Conservation (phyloP, 2,888 invertebrate genomes). For the Ochropacha duplaris region DNA sequence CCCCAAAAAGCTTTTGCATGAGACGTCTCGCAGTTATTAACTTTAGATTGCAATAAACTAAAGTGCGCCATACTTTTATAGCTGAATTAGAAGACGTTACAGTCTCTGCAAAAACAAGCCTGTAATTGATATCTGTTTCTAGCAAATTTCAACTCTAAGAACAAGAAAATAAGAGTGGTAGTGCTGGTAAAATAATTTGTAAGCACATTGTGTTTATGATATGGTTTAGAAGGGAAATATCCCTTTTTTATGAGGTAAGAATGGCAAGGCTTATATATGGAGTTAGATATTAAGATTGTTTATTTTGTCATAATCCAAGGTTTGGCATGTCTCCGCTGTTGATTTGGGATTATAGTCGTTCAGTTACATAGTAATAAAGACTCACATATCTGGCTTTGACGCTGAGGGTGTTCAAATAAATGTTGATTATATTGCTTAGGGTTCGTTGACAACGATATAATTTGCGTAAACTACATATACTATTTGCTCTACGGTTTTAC, state of each 20-base stretch:
- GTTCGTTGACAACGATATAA: background rate
- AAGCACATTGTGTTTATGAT: slow-evolving; percentile 65
- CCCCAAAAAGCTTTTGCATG: slow-evolving; percentile 35
- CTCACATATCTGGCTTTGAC: background rate
- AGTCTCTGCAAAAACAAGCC: slow-evolving; percentile 36
- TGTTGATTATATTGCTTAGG: background rate
- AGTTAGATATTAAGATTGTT: slow-evolving; percentile 70
- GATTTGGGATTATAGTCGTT: slow-evolving; percentile 28
- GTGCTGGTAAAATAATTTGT: slow-evolving; percentile 24
- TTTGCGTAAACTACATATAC: too few relatives aligned
- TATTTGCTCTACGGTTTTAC: too few relatives aligned
- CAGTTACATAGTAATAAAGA: slow-evolving; percentile 3
- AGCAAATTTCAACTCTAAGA: slow-evolving; percentile 26
- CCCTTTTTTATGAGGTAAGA: slow-evolving; percentile 78
- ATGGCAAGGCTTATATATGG: slow-evolving; percentile 72
- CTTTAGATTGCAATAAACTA: slow-evolving; percentile 78
- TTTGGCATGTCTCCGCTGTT: slow-evolving; percentile 27
- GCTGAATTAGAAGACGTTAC: slow-evolving; percentile 70
- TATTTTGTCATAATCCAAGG: slow-evolving; percentile 52
- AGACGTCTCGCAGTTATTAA: slow-evolving; percentile 66
- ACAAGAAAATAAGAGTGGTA: slow-evolving; percentile 20
- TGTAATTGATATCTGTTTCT: slow-evolving; percentile 1
- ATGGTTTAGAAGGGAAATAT: slow-evolving; percentile 76
- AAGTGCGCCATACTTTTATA: slow-evolving; percentile 76
- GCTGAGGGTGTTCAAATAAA: background rate